Evolutionary conservation across 2,797 vertebrate genomes (phyloP).

Genomic region (Cottoperca gobio): DNA sequence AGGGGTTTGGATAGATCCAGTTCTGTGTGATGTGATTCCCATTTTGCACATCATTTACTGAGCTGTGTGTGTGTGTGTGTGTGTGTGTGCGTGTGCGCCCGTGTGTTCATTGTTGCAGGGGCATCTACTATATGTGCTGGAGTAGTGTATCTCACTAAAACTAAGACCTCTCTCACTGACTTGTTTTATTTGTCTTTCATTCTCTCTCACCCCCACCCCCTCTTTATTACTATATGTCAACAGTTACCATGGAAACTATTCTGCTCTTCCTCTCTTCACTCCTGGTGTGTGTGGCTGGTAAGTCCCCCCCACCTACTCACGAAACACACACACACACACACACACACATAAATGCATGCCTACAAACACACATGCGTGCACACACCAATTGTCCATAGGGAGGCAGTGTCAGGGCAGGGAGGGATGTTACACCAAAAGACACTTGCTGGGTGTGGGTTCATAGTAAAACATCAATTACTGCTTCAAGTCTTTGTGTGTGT

Average conservation of each 20-base stretch:
- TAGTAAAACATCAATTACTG: constrained; percentile 55
- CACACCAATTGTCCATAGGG: constrained; percentile 28
- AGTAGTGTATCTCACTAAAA: constrained; percentile 10
- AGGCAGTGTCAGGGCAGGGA: constrained; percentile 44
- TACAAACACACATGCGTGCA: not conserved
- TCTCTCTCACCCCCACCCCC: constrained; percentile 22
- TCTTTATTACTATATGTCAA: constrained; percentile 69
- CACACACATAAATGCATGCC: not conserved
- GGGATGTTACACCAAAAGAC: constrained; percentile 19
- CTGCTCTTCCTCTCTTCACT: constrained; percentile 91
- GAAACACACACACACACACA: constrained; percentile 18
- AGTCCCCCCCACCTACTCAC: constrained; percentile 66
- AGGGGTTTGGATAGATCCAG: constrained; percentile 17
- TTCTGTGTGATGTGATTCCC: constrained; percentile 7
- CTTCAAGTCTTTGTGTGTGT: constrained; percentile 26
- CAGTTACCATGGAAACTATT: constrained; percentile 93
- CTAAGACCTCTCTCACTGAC: constrained; percentile 3
- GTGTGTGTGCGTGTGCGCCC: not conserved
- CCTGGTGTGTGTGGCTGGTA: constrained; percentile 89
- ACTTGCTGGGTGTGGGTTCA: constrained; percentile 15
- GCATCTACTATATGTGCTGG: not conserved
- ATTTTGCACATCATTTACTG: not conserved
- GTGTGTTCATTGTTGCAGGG: not conserved
- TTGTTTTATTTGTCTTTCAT: constrained; percentile 26
- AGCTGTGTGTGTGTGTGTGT: not conserved